Evolutionary conservation across 2,888 invertebrate species (phyloP).

Genomic region (Gonocerus acuteangulatus): DNA sequence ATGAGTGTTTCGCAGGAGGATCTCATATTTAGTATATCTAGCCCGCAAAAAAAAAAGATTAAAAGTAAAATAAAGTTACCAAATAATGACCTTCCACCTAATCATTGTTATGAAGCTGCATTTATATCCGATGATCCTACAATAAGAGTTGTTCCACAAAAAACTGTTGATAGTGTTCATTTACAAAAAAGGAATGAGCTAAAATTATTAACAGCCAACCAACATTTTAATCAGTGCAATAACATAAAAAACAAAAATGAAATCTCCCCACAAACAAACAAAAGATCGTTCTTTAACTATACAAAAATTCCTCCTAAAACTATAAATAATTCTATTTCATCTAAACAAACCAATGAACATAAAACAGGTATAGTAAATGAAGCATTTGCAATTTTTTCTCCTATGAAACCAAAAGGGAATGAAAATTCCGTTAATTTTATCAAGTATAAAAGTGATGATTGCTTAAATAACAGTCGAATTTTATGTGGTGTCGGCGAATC

Average conservation of each 20-base stretch:
- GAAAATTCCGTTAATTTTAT: not conserved
- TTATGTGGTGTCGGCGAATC: not conserved
- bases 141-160: conserved; percentile 41
- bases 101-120: conserved; percentile 42
- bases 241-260: not conserved
- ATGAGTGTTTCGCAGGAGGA: conserved; percentile 31
- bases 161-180: conserved; percentile 38
- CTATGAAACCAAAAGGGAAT: not conserved
- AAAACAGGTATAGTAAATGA: conserved; percentile 27
- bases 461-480: not conserved
- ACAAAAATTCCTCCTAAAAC: not conserved
- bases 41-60: conserved; percentile 6
- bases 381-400: conserved; percentile 27
- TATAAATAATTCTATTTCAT: not conserved
- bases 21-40: conserved; percentile 29
- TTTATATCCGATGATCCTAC: conserved; percentile 43
- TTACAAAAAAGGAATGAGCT: conserved; percentile 12
- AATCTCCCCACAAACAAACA: not conserved
- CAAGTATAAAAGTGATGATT: conserved; percentile 8
- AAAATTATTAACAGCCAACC: not conserved
- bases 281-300: not conserved
- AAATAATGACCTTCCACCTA: conserved; percentile 34
- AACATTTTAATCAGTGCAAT: not conserved
- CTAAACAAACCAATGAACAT: not conserved
- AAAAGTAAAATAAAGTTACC: not conserved